A percentile compares a stretch with the other conserved stretches of the same genome.
These are phyloP conservation scores for Spilosoma lubricipeda DNA, from an alignment of 2,888 invertebrate genomes.

Conservation along the genomic window DNA sequence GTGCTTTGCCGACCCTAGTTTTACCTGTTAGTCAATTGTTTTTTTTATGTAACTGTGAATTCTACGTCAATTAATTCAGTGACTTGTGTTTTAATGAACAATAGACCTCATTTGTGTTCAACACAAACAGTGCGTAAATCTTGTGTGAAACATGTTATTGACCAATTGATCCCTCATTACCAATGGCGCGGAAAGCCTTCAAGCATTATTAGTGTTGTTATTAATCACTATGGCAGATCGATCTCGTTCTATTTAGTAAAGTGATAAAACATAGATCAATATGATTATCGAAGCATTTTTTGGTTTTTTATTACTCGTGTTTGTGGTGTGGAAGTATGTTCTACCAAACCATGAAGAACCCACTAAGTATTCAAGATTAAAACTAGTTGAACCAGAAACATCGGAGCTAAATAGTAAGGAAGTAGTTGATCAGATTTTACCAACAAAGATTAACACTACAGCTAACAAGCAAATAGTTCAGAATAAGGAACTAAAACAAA, in stretches of 20 bases:
- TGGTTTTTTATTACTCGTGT: constrained; percentile 71
- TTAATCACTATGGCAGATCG: constrained; percentile 48
- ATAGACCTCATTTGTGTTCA: constrained; percentile 21
- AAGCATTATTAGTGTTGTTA: constrained; percentile 61
- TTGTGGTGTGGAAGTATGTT: constrained; percentile 75
- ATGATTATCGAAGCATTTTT: constrained; percentile 79
- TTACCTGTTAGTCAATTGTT: constrained; percentile 26
- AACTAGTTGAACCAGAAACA: constrained; percentile 25
- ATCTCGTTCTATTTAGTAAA: constrained; percentile 71
- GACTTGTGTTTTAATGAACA: constrained; percentile 25
- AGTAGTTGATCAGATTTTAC: constrained; percentile 2
- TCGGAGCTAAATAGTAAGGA: constrained; percentile 14
- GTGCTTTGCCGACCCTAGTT: constrained; percentile 53
- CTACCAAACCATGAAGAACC: constrained; percentile 49
- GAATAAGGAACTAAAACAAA: constrained; percentile 22
- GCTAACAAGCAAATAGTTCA: constrained; percentile 17
- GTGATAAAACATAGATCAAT: constrained; percentile 65
- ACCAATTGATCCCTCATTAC: constrained; percentile 60
- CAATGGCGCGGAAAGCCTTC: constrained; percentile 68
- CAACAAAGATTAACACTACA: constrained; percentile 15
- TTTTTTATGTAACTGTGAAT: constrained; percentile 37
- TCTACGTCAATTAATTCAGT: constrained; percentile 40
- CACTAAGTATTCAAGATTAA: constrained; percentile 34
- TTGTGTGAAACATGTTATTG: constrained; percentile 61
- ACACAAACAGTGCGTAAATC: constrained; percentile 56